Percentiles rank a stretch among this genome's conserved stretches.
These are phyloP conservation scores for Poecilia gillii DNA, from an alignment of 2,797 vertebrate genomes.

Conservation along the genomic window DNA sequence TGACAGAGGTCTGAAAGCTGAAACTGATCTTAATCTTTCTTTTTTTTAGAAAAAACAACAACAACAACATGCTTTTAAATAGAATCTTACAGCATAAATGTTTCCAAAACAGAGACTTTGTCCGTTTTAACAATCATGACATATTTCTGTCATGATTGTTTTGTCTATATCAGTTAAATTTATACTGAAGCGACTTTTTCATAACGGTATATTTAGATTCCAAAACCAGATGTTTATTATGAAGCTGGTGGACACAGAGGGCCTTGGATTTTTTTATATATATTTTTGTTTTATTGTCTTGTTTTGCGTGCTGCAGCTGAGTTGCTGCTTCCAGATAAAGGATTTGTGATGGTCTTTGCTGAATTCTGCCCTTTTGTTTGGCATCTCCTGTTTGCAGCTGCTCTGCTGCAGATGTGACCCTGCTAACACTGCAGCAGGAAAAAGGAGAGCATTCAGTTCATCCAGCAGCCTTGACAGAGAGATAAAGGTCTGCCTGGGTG, in stretches of 20 bases:
- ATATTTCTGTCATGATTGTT: not conserved
- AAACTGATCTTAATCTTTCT: not conserved
- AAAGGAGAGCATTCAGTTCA: conserved; percentile 16
- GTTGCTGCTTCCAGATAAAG: not conserved
- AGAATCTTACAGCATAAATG: not conserved
- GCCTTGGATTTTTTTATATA: not conserved
- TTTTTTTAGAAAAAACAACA: no score
- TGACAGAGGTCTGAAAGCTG: not conserved
- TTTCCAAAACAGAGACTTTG: not conserved
- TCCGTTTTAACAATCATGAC: no score
- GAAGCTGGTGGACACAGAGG: not conserved
- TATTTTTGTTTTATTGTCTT: not conserved
- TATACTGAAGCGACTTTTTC: not conserved
- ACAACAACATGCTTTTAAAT: not conserved
- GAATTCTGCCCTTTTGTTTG: not conserved
- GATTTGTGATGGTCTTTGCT: not conserved
- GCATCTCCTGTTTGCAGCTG: conserved; percentile 32
- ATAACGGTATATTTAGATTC: not conserved
- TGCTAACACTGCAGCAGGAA: conserved; percentile 23
- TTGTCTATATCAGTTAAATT: not conserved
- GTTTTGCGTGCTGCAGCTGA: conserved; percentile 7
- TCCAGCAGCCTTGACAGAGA: conserved; percentile 44
- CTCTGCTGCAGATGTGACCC: conserved; percentile 24
- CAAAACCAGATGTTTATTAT: not conserved
- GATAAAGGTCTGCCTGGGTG: not conserved